phyloP scores from a whole-genome alignment of 2,113 vertebrate genomes.

The Accipiter virgatus region DNA sequence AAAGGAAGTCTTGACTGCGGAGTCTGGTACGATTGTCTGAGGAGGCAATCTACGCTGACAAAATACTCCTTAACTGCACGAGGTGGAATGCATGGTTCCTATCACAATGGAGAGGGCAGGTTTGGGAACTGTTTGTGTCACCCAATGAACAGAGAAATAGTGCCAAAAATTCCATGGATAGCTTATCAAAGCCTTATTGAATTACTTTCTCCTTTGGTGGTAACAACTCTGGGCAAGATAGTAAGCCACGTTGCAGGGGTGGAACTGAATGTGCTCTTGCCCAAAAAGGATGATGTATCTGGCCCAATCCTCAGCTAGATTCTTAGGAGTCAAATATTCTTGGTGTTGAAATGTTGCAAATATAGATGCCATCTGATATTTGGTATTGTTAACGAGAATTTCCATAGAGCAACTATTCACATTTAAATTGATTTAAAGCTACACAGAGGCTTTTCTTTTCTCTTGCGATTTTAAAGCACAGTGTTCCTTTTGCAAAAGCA shows the following conservation, averaged over 20 bases:
- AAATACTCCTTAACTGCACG: accelerated
- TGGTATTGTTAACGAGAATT: neutral
- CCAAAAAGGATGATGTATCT: neutral
- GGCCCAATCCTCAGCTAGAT: neutral
- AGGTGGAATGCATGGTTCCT: neutral
- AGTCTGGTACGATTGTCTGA: neutral
- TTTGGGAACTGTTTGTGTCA: neutral
- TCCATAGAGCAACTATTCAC: neutral
- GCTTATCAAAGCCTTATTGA: neutral
- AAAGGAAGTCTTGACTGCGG: neutral
- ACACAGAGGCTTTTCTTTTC: neutral
- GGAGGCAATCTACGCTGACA: neutral
- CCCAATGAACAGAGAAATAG: neutral
- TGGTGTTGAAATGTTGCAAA: neutral
- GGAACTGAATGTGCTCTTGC: neutral
- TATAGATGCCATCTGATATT: neutral
- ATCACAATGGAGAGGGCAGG: neutral
- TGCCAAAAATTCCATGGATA: neutral
- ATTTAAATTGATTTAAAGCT: neutral
- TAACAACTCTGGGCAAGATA: neutral
- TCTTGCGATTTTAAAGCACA: neutral
- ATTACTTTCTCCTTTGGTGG: neutral
- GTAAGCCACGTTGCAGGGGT: neutral
- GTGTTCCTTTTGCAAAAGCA: neutral
- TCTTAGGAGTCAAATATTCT: neutral